Base-by-base conservation (phyloP, 2,113 vertebrate genomes). In the Cephalopterus ornatus region DNA sequence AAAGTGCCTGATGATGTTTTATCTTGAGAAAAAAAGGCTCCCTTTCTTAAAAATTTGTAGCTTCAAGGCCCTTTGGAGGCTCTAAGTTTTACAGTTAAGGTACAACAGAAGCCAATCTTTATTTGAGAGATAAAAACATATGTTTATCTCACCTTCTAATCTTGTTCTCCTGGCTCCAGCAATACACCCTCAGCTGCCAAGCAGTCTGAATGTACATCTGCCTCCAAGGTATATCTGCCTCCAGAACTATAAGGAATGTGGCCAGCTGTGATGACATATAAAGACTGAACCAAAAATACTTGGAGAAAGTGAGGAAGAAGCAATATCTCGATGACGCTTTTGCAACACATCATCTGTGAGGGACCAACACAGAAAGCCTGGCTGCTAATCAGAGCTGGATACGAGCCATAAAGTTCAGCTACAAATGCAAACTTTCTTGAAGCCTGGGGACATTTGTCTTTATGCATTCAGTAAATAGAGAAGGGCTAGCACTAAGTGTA, bases 141-240 rank as follows among this genome's bases (percentile, higher is more conserved):
- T 68, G 85, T 94, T 96, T 95, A 94, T 92, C 68, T 95, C 93
- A 93, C 90, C 93, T 95, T 93, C 92, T 88, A 86, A 90, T 93
- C 96, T 91, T 94, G 85, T 85, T 92, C 90, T 86, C 50, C 75
- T 95, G 96, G 85, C 85, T 96, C 65, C 61, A 93, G 85, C 55
- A 84, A 63, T 74, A 61, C 65, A 81, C 11, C 30, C 75, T 95
- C 85, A 74, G 41, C 88, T 96, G 92, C 92, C 92, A 96, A 94
- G 82, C 59, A 93, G 92, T 96, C 88, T 95, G 94, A 96, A 74
- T 10, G 9, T 86, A 86, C 82, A 88, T 95, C 95, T 96, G 93
- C 93, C 93, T 94, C 75, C 55, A 92, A 96, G 95, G 93, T 93
- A 59, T 83, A 94, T 92, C 56, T 86, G 82, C 56, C 88, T 95